Evolutionary conservation across 2,113 vertebrate genomes (phyloP).

Genomic region (Anas platyrhynchos): DNA sequence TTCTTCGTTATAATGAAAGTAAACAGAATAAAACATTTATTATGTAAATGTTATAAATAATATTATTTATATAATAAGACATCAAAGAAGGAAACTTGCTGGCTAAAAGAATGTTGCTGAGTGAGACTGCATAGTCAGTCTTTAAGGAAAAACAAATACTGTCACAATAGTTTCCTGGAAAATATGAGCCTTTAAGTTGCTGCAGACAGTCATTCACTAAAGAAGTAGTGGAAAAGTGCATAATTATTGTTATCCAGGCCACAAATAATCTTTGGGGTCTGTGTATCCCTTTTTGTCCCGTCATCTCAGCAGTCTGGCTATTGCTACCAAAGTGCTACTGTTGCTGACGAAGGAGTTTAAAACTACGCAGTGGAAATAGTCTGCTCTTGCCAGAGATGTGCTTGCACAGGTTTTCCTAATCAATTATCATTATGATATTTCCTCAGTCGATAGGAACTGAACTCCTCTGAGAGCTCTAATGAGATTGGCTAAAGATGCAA

Average conservation of each 20-base stretch:
- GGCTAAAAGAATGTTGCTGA: neutral
- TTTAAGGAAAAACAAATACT: neutral
- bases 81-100: neutral
- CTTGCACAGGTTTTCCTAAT: neutral
- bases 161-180: neutral
- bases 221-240: neutral
- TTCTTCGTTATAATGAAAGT: neutral
- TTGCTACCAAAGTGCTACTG: neutral
- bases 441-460: neutral
- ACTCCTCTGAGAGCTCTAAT: slow-evolving; percentile 7
- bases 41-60: slow-evolving; percentile 24
- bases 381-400: neutral
- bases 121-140: neutral
- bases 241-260: neutral
- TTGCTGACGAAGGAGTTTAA: neutral
- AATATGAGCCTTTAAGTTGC: neutral
- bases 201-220: neutral
- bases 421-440: neutral
- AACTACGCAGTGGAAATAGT: neutral
- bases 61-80: neutral
- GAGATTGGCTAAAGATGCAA: neutral
- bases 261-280: neutral
- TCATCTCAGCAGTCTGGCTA: neutral
- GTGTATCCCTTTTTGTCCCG: neutral
- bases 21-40: neutral